Evolutionary conservation across 2,113 vertebrate species (phyloP), one percentile per base, ranked within the genome.

Genomic region (Rhizomys pruinosus): DNA sequence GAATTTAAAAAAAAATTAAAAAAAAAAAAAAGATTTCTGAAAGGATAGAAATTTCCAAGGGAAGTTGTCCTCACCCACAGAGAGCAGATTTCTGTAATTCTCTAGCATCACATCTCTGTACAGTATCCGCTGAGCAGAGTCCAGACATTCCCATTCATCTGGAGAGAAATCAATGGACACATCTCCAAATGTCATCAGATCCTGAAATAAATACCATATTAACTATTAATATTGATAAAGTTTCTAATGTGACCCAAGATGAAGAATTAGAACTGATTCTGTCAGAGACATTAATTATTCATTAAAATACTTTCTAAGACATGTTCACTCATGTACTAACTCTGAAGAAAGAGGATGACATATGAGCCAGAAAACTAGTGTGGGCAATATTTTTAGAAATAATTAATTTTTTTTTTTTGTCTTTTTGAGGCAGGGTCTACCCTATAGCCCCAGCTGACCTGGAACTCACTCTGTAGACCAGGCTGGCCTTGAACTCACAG

Each of bases 81-180:
- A 91, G 71, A 68, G 59, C 47, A 79, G 32, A n/a, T 80, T 84
- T 69, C 66, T 17, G 1, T 69, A 74, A 34, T 86, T 84, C 92
- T 93, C 90, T 15, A 79, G 0, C 64, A 76, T 91, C 80, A 95
- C 90, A 3, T 94, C 84, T 42, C n/a, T 59, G 39, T 84, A 92
- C 16, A 82, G 29, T 1, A 34, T n/a, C 47, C 0, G 3, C 59
- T 77, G 87, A 55, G 69, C 29, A 19, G 32, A 37, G 23, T 73
- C 63, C 88, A 94, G 91, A 71, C 64, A 84, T 5, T 68, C 74
- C 87, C 74, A 78, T 13, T 82, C 94, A 32, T 89, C 90, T 9
- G 12, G 32, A 61, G 76, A 94, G 61, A 89, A 89, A 9, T 84
- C 88, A 57, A 87, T 32, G 19, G 59, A 59, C 66, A 94, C 90